These are phyloP conservation scores for Zosterops pallidus DNA, from an alignment of 2,113 vertebrate genomes.

Conservation along the genomic window DNA sequence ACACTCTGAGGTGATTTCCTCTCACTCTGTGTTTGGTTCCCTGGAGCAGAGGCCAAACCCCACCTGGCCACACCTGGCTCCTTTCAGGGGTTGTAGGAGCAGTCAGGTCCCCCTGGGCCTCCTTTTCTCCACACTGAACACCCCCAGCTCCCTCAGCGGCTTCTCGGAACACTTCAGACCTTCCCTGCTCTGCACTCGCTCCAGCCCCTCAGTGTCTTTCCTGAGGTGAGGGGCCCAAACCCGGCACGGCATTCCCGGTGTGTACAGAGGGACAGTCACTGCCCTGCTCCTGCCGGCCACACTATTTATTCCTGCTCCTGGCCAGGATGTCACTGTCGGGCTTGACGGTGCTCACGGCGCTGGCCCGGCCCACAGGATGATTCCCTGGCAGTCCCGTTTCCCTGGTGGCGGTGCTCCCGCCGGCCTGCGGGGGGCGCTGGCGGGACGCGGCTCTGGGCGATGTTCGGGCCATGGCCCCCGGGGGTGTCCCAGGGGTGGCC, in stretches of 20 bases:
- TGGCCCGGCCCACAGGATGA: not conserved
- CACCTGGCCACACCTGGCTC: not conserved
- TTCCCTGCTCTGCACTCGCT: not conserved
- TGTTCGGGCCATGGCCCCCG: too few relatives aligned
- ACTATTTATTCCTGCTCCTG: not conserved
- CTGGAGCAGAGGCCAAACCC: not conserved
- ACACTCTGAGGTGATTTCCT: fast-evolving
- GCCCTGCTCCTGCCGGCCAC: not conserved
- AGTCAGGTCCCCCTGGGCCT: fast-evolving
- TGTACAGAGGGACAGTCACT: fast-evolving
- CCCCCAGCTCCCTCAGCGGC: not conserved
- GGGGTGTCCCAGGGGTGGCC: not conserved
- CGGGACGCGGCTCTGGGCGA: not conserved
- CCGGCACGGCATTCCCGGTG: not conserved
- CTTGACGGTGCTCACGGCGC: not conserved
- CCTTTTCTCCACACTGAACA: not conserved
- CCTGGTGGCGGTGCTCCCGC: too few relatives aligned
- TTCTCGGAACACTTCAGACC: not conserved
- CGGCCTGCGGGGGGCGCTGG: not conserved
- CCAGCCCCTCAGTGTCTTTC: not conserved
- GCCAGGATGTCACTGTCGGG: not conserved
- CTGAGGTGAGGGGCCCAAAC: fast-evolving
- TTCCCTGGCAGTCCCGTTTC: not conserved
- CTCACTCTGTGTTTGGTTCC: too few relatives aligned
- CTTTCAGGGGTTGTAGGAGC: not conserved